Conservation (phyloP, 2,797 vertebrate genomes). For the Hapalemur alaotrensis region DNA sequence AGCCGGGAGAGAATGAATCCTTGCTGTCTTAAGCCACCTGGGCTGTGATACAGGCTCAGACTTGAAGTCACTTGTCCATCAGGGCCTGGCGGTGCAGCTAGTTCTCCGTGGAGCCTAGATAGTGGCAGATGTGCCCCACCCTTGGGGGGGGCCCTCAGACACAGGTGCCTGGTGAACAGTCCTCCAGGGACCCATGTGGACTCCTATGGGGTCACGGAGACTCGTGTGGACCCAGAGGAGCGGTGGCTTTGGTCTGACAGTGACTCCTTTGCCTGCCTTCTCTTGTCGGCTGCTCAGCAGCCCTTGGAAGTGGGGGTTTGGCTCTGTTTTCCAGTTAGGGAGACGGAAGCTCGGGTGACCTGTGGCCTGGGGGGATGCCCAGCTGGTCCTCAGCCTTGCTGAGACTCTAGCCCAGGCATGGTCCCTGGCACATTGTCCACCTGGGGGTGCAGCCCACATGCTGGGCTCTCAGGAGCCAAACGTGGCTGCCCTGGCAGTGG, state of each 20-base stretch:
- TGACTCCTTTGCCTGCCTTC: neutral
- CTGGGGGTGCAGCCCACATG: accelerated
- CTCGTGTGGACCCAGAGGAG: neutral
- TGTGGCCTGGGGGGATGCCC: accelerated
- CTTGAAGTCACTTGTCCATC: neutral
- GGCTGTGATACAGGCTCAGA: neutral
- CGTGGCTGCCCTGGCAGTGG: neutral
- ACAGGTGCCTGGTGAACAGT: neutral
- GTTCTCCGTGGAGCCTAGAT: neutral
- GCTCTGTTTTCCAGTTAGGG: neutral
- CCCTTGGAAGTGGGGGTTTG: neutral
- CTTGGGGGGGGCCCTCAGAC: too few relatives aligned
- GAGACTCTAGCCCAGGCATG: neutral
- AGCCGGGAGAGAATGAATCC: too few relatives aligned
- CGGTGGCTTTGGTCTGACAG: neutral
- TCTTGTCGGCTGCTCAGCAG: neutral
- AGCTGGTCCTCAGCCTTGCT: neutral
- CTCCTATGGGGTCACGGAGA: accelerated
- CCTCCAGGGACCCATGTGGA: neutral
- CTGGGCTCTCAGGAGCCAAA: neutral
- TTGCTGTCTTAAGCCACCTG: neutral
- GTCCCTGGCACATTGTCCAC: accelerated
- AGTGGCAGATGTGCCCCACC: neutral
- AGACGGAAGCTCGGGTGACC: accelerated
- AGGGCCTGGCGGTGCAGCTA: neutral